Percentiles rank a stretch among this genome's conserved stretches.
These are phyloP conservation scores for Bilobella aurantiaca DNA, from an alignment of 1,140 invertebrate species.

Conservation along the genomic window DNA sequence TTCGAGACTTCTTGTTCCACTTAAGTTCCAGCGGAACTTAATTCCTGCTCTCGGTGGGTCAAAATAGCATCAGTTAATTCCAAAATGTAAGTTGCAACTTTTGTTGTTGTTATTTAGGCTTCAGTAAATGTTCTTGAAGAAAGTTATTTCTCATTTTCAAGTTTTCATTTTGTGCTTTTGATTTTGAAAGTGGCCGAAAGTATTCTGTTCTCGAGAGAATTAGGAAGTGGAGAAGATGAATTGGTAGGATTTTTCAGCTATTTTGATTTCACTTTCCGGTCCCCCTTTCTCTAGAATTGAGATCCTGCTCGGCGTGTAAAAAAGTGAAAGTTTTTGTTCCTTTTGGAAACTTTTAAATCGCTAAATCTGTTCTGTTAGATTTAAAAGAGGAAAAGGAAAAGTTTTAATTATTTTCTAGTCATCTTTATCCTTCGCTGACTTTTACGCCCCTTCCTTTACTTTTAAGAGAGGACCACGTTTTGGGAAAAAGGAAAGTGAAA, in stretches of 20 bases:
- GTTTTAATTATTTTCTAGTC: conserved; percentile 2
- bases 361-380: not conserved
- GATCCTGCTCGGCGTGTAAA: no score
- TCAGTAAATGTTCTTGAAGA: no score
- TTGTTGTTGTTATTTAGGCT: no score
- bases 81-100: not conserved
- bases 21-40: no score
- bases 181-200: no score
- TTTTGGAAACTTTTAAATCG: not conserved
- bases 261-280: no score
- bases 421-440: not conserved
- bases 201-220: no score
- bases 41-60: not conserved
- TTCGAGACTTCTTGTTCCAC: no score
- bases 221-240: not conserved
- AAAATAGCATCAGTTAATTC: not conserved
- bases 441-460: not conserved
- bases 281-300: no score
- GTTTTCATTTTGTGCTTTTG: no score
- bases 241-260: no score
- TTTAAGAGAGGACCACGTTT: not conserved
- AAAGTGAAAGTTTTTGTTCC: not conserved
- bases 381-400: not conserved
- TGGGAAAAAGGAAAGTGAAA: not conserved
- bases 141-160: not conserved